phyloP scores from a whole-genome alignment of 2,113 vertebrate species.

The Geococcyx californianus region DNA sequence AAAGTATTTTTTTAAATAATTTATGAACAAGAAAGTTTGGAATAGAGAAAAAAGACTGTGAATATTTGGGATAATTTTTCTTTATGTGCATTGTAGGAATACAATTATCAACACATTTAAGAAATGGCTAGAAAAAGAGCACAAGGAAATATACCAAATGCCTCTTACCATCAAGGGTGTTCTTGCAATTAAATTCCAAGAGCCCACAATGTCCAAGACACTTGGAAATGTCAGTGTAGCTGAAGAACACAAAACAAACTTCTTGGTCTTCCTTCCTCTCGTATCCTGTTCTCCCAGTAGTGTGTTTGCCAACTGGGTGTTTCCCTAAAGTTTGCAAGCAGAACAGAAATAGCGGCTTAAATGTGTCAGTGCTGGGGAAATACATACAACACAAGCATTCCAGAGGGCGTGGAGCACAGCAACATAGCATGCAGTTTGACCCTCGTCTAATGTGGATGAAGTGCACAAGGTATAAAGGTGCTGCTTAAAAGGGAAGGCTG shows the following conservation, averaged over 20 bases:
- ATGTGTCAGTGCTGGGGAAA: not conserved
- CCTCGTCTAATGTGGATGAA: not conserved
- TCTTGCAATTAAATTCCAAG: not conserved
- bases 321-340: not conserved
- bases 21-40: not conserved
- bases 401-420: not conserved
- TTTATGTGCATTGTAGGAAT: not conserved
- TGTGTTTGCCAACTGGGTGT: accelerated
- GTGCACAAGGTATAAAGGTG: not conserved
- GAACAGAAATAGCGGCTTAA: not conserved
- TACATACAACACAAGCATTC: not conserved
- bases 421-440: accelerated
- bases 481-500: not conserved
- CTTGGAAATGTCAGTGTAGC: not conserved
- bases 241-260: not conserved
- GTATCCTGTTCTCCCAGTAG: not conserved
- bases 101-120: not conserved
- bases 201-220: not conserved
- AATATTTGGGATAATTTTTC: not conserved
- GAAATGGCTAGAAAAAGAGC: not conserved
- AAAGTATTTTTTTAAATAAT: not conserved
- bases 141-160: not conserved
- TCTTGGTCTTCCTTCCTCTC: not conserved
- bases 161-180: not conserved
- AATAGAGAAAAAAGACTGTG: not conserved